phyloP scores from a whole-genome alignment of 2,797 vertebrate genomes.

The Triplophysa yarkandensis region DNA sequence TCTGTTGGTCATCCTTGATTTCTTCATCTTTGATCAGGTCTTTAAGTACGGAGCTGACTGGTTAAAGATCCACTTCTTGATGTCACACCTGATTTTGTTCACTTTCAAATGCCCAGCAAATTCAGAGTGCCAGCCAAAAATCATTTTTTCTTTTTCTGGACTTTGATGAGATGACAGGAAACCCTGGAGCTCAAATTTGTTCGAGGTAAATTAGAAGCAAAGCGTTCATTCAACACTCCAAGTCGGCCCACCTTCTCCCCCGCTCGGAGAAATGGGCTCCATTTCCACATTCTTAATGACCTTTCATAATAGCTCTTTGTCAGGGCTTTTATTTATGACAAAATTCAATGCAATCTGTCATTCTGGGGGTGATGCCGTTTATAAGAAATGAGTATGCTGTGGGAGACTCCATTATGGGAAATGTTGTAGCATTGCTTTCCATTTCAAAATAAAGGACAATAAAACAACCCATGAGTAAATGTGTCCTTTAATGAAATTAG shows the following conservation, averaged over 20 bases:
- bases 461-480: constrained; percentile 39
- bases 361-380: constrained; percentile 51
- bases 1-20: constrained; percentile 42
- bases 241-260: constrained; percentile 57
- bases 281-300: constrained; percentile 73
- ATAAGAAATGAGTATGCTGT: constrained; percentile 28
- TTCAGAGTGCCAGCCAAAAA: constrained; percentile 49
- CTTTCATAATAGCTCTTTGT: constrained; percentile 73
- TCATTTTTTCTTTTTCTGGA: constrained; percentile 69
- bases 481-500: constrained; percentile 42
- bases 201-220: constrained; percentile 69
- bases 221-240: constrained; percentile 62
- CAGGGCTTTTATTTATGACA: constrained; percentile 75
- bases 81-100: constrained; percentile 40
- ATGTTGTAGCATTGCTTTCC: constrained; percentile 28
- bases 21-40: constrained; percentile 43
- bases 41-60: constrained; percentile 12
- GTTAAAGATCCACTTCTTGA: constrained; percentile 21
- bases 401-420: constrained; percentile 36
- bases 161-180: constrained; percentile 72
- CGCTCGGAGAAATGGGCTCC: constrained; percentile 68
- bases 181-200: constrained; percentile 69
- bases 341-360: constrained; percentile 74
- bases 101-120: constrained; percentile 9
- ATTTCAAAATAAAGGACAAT: constrained; percentile 34